A percentile compares a stretch with the other conserved stretches of the same genome.
These are phyloP conservation scores for Dendrophyllia cribrosa DNA, from an alignment of 64 coral and sea anemone species.

Conservation along the genomic window DNA sequence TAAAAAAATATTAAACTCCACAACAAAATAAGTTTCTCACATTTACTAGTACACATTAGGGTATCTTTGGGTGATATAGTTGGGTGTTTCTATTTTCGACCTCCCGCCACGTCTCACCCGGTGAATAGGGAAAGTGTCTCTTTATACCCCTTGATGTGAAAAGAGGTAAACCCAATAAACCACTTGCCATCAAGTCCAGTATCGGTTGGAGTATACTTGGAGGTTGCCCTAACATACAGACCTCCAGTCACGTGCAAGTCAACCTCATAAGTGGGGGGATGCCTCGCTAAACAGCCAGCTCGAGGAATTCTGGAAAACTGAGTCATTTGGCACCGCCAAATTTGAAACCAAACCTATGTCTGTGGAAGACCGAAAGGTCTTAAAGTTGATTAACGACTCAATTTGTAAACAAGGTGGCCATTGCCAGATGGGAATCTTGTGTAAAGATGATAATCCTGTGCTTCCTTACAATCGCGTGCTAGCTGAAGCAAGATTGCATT, in stretches of 20 bases:
- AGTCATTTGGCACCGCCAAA: conserved; percentile 12
- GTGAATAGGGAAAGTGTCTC: too few species aligned
- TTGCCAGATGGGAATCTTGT: conserved; percentile 58
- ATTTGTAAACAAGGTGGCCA: conserved; percentile 12
- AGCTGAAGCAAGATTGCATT: conserved; percentile 38
- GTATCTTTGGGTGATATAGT: too few species aligned
- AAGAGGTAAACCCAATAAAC: conserved; percentile 38
- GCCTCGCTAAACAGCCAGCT: conserved; percentile 9
- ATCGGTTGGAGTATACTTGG: conserved; percentile 69
- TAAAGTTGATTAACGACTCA: conserved; percentile 29
- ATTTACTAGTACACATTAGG: too few species aligned
- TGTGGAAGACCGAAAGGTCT: conserved; percentile 39
- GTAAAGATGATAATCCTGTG: conserved; percentile 15
- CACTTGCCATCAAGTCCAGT: conserved; percentile 57
- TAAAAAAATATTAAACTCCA: too few species aligned
- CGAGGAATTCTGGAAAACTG: conserved; percentile 35
- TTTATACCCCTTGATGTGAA: conserved; percentile 62
- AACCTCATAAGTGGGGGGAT: conserved; percentile 16
- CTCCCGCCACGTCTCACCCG: too few species aligned
- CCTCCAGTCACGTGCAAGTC: neutral
- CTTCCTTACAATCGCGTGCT: conserved; percentile 45
- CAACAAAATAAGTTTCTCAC: too few species aligned
- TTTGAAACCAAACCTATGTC: conserved; percentile 23
- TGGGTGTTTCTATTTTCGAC: too few species aligned
- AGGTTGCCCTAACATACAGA: neutral